Evolutionary conservation across 1,140 invertebrate species (phyloP).

Genomic region (Chlorops oryzae): DNA sequence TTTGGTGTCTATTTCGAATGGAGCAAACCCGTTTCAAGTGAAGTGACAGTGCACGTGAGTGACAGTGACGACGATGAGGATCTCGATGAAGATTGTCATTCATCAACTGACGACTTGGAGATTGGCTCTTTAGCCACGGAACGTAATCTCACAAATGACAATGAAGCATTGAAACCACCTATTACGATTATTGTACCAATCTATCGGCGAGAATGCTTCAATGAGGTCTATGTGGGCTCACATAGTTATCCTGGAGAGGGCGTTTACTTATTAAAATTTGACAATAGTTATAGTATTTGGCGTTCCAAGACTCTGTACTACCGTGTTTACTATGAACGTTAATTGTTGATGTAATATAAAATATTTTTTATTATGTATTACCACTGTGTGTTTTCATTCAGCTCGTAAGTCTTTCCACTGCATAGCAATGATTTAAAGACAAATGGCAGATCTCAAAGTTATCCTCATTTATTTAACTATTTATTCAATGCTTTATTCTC

Average conservation of each 20-base stretch:
- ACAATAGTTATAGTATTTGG: constrained; percentile 99
- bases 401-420: too few relatives aligned
- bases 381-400: too few relatives aligned
- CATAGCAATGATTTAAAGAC: too few relatives aligned
- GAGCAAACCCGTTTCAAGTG: constrained; percentile 77
- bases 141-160: constrained; percentile 14
- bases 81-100: constrained; percentile 57
- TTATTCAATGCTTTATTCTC: too few relatives aligned
- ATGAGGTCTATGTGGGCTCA: constrained; percentile 95
- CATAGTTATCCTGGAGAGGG: constrained; percentile 96
- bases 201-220: constrained; percentile 90
- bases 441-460: too few relatives aligned
- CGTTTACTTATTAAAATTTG: constrained; percentile 97
- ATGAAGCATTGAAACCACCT: constrained; percentile 51
- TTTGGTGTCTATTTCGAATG: constrained; percentile 99
- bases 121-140: constrained; percentile 46
- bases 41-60: constrained; percentile 82
- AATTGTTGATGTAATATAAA: too few relatives aligned
- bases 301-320: constrained; percentile 98
- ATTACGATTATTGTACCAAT: constrained; percentile 82
- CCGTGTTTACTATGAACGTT: constrained; percentile 91
- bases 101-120: constrained; percentile 48
- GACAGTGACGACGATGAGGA: constrained; percentile 62
- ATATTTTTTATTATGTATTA: too few relatives aligned
- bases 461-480: too few relatives aligned